Evolutionary conservation across 2,888 invertebrate genomes (phyloP).

Genomic region (Pheosia tremula): DNA sequence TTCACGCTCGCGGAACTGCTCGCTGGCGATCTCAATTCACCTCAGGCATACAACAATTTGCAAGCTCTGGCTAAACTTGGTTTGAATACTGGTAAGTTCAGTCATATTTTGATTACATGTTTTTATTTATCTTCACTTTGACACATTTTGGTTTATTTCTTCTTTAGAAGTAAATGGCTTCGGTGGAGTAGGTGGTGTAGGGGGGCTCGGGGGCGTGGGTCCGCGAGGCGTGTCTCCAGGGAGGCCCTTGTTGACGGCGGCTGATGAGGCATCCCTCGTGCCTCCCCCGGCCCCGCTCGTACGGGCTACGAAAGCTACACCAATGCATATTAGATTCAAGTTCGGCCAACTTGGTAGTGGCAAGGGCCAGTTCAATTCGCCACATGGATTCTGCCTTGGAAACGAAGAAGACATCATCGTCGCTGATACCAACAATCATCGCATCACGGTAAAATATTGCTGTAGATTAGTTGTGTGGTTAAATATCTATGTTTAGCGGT

Average conservation of each 20-base stretch:
- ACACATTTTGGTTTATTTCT: conserved; percentile 10
- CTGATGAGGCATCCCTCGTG: conserved; percentile 74
- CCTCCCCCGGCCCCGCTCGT: conserved; percentile 82
- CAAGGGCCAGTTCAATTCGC: conserved; percentile 98
- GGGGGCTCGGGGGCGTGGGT: conserved; percentile 78
- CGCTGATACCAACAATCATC: conserved; percentile 98
- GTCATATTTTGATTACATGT: neutral
- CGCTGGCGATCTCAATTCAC: conserved; percentile 87
- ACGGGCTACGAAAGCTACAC: conserved; percentile 89
- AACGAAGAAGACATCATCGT: conserved; percentile 98
- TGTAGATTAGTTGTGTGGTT: neutral
- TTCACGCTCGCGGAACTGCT: conserved; percentile 92
- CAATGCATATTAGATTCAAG: conserved; percentile 95
- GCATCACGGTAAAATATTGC: conserved; percentile 89
- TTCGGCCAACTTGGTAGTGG: conserved; percentile 97
- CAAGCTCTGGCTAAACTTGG: conserved; percentile 96
- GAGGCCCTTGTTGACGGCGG: conserved; percentile 70
- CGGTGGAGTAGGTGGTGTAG: conserved; percentile 67
- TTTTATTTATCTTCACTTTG: conserved; percentile 2
- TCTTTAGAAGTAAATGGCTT: conserved; percentile 79
- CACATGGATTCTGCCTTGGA: conserved; percentile 98
- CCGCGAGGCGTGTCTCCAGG: conserved; percentile 82
- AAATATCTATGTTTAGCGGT: neutral
- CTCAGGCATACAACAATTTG: conserved; percentile 93
- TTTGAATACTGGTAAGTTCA: conserved; percentile 85